A percentile compares a stretch with the other conserved stretches of the same genome.
Evolutionary conservation across 64 coral and sea anemone genomes (phyloP).

Genomic region (Stichodactyla mertensii): DNA sequence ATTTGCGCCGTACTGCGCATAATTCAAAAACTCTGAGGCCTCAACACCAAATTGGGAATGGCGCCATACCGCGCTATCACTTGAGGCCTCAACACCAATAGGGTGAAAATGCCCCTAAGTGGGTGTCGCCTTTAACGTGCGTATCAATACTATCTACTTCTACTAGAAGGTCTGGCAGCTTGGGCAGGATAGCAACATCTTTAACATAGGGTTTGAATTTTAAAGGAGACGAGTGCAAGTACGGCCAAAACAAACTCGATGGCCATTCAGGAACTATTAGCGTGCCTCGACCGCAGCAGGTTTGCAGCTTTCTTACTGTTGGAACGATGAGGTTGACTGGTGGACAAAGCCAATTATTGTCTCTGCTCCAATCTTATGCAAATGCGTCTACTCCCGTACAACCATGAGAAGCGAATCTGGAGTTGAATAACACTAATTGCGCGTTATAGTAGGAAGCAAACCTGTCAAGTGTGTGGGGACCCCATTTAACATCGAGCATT

Average conservation of each 20-base stretch:
- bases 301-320: constrained; percentile 34
- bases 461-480: no score
- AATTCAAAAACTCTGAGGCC: no score
- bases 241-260: no score
- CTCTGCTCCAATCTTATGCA: constrained; percentile 50
- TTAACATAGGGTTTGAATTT: constrained; percentile 23
- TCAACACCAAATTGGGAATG: no score
- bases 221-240: neutral
- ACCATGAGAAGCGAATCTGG: constrained; percentile 20
- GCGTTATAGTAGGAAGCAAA: no score
- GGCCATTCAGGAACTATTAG: constrained; percentile 47
- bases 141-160: neutral
- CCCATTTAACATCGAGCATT: constrained; percentile 20
- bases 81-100: no score
- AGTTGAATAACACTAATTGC: constrained; percentile 31
- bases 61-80: no score
- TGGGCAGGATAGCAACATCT: constrained; percentile 2
- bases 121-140: no score
- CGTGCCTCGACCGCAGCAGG: constrained; percentile 33
- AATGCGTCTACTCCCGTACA: neutral
- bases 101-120: no score
- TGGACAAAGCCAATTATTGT: constrained; percentile 63
- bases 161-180: neutral
- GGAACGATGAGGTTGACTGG: constrained; percentile 32
- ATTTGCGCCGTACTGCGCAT: no score